Conservation (phyloP, 2,888 invertebrate genomes). For the Rhopalosiphum nymphaeae region DNA sequence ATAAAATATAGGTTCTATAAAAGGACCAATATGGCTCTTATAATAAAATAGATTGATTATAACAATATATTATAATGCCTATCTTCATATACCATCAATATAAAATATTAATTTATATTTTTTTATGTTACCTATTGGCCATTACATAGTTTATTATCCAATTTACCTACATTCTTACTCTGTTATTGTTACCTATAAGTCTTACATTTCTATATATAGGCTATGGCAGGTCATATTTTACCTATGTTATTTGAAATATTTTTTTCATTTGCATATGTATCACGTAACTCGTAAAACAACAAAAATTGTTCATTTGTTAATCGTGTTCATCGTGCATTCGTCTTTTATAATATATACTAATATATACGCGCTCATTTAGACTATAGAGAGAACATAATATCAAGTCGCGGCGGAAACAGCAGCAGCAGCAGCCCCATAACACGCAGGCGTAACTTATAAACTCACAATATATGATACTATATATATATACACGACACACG, state of each 20-base stretch:
- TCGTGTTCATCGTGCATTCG: neutral
- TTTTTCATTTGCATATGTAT: neutral
- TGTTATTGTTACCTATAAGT: neutral
- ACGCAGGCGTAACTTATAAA: neutral
- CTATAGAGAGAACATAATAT: neutral
- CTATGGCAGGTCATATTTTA: neutral
- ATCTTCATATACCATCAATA: neutral
- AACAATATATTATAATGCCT: neutral
- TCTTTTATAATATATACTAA: neutral
- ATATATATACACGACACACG: neutral
- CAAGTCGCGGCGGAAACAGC: neutral
- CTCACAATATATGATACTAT: neutral
- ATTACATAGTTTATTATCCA: neutral
- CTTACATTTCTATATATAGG: neutral
- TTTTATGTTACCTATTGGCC: neutral
- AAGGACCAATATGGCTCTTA: no score
- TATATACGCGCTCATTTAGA: neutral
- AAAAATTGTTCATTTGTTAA: slow-evolving; percentile 1
- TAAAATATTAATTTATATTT: neutral
- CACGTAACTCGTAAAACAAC: neutral
- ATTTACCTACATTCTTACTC: neutral
- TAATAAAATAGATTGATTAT: neutral
- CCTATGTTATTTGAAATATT: neutral
- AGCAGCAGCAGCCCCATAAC: slow-evolving; percentile 17
- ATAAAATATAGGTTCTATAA: neutral